Conservation (phyloP, 2,888 invertebrate genomes). For the Idaea biselata region DNA sequence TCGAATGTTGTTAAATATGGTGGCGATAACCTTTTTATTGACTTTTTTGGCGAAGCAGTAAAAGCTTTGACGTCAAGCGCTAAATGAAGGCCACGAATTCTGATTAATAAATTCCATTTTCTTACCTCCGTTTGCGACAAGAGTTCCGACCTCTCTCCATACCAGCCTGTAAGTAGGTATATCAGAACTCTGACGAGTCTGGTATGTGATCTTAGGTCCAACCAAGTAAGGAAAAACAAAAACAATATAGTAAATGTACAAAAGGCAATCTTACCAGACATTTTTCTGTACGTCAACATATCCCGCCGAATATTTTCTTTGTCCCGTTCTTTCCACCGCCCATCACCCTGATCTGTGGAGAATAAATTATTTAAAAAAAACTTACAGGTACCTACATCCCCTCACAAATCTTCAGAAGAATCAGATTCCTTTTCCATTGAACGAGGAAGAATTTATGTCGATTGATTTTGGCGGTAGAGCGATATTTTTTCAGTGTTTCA, state of each 20-base stretch:
- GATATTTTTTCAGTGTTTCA: conserved; percentile 34
- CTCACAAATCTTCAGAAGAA: conserved; percentile 34
- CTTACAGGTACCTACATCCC: conserved; percentile 28
- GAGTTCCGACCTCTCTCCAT: no score
- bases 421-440: conserved; percentile 43
- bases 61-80: neutral
- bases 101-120: neutral
- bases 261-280: conserved; percentile 50
- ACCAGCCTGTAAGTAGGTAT: no score
- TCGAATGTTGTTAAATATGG: neutral
- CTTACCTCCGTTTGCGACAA: neutral
- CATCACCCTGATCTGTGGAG: conserved; percentile 62
- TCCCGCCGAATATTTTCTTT: conserved; percentile 57
- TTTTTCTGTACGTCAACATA: conserved; percentile 55
- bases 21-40: neutral
- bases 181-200: no score
- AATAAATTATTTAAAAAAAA: conserved; percentile 30
- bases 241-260: no score
- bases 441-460: conserved; percentile 33
- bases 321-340: conserved; percentile 63
- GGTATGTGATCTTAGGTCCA: no score
- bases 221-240: no score
- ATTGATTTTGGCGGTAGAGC: conserved; percentile 38
- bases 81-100: neutral
- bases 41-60: neutral